Evolutionary conservation across 2,113 vertebrate genomes (phyloP).

Genomic region (Mustela nigripes): DNA sequence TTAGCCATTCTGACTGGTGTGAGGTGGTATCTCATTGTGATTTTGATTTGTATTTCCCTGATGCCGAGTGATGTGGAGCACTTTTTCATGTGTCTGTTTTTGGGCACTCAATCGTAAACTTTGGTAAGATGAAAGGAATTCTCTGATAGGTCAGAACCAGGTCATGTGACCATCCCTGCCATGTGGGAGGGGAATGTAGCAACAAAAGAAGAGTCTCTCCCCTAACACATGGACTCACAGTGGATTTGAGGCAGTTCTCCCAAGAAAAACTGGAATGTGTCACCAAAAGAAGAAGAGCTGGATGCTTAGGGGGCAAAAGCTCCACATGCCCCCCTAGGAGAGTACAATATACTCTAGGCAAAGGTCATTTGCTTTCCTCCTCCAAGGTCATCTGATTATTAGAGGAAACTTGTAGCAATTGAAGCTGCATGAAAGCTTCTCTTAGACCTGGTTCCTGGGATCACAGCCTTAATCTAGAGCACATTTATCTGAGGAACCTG

Average conservation of each 20-base stretch:
- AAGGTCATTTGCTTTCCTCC: background rate
- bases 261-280: background rate
- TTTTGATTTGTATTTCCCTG: too few species aligned
- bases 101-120: background rate
- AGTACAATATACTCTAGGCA: background rate
- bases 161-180: background rate
- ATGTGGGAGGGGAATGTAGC: too few species aligned
- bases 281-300: background rate
- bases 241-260: background rate
- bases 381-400: background rate
- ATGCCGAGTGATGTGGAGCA: too few species aligned
- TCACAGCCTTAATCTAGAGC: background rate
- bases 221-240: background rate
- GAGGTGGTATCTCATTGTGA: too few species aligned
- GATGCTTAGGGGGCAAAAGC: background rate
- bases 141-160: background rate
- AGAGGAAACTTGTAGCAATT: background rate
- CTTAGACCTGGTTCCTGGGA: background rate
- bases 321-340: background rate
- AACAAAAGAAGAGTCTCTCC: background rate
- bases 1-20: too few species aligned
- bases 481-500: background rate
- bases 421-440: background rate
- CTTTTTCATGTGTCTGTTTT: too few species aligned
- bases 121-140: background rate